Evolutionary conservation across 2,888 invertebrate genomes (phyloP), one percentile per base, ranked within the genome.

Genomic region (Aphodius granarius): DNA sequence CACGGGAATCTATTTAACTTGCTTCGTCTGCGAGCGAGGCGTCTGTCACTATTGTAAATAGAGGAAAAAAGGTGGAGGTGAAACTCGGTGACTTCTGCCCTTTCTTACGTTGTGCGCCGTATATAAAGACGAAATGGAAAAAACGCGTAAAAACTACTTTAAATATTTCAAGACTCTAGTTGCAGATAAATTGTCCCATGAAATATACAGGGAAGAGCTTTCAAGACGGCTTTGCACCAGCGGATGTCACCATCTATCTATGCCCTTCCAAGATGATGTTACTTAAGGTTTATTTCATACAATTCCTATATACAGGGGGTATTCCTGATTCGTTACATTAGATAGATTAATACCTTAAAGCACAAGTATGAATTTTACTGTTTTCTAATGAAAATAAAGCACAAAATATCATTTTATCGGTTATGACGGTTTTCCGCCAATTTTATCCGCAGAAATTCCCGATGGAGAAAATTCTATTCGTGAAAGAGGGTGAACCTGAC

Each of bases 101-200:
- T 43, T 43, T 43, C 43, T 43, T 43, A 43, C 43, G 6, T 13
- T 43, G 43, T n/a, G n/a, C n/a, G 43, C 6, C 43, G 9, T 9
- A 13, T 13, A 4, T 65, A 65, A 18, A 65, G 65, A 1, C 1
- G 16, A 18, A 66, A 19, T 20, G 66, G 21, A 20, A 66, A 71
- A 23, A n/a, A 13, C 21, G 75, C 71, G 77, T 77, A 80, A 80
- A 80, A 80, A 79, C 78, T 78, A 75, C 77, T 78, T 79, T 80
- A 78, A 80, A 80, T 80, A 80, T 80, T 80, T 80, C 79, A 79
- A 77, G 77, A 77, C 75, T 79, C 78, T 77, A 78, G 77, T 78
- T 77, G 75, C 73, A 78, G 76, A 79, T 78, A 79, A 78, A 79
- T 78, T 75, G 79, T 76, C 77, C 79, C 78, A 70, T 79, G 79